A percentile compares a stretch with the other conserved stretches of the same genome.
These are phyloP conservation scores for Myoxocephalus aenaeus DNA, from an alignment of 2,797 vertebrate genomes.

Conservation along the genomic window DNA sequence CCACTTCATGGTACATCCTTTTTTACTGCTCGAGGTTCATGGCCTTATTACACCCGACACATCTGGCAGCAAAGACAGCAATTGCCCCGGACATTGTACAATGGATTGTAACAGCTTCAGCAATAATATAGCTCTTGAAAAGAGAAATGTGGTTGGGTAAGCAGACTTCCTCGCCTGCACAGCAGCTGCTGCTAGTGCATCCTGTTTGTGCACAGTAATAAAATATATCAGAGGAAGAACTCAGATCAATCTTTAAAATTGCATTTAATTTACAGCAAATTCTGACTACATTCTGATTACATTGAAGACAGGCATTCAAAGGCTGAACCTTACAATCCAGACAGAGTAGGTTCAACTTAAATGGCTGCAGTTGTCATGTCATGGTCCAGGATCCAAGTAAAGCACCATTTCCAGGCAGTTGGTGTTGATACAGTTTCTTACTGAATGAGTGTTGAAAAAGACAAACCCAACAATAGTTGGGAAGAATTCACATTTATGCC, in stretches of 20 bases:
- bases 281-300: background rate
- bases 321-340: background rate
- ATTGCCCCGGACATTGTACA: conserved; percentile 32
- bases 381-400: background rate
- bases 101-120: conserved; percentile 46
- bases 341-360: background rate
- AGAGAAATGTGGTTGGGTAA: conserved; percentile 33
- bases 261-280: background rate
- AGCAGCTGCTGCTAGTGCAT: conserved; percentile 35
- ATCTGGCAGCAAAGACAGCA: conserved; percentile 47
- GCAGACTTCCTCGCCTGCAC: conserved; percentile 12
- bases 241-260: background rate
- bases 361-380: too few species aligned
- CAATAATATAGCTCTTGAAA: conserved; percentile 34
- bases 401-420: background rate
- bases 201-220: conserved; percentile 1
- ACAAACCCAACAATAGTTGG: background rate
- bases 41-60: conserved; percentile 52
- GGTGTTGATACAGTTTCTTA: background rate
- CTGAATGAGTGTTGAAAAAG: background rate
- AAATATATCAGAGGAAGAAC: background rate
- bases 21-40: conserved; percentile 40
- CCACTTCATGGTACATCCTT: conserved; percentile 58
- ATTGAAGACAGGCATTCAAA: background rate
- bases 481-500: background rate